phyloP scores from a whole-genome alignment of 2,797 vertebrate genomes.

The Hybognathus amarus region DNA sequence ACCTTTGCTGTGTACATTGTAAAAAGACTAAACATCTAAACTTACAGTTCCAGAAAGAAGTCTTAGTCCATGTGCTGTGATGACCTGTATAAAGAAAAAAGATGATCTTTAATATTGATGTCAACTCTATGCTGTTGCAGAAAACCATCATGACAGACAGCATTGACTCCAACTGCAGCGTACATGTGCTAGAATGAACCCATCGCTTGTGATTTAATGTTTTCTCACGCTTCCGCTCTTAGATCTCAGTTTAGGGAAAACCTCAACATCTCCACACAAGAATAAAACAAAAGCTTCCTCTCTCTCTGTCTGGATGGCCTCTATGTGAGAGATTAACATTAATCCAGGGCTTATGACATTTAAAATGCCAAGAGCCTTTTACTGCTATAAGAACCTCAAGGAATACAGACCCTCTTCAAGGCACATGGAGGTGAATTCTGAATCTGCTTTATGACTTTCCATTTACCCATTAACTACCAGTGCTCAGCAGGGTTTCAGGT shows the following conservation, averaged over 20 bases:
- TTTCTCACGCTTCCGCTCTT: not conserved
- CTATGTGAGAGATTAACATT: slow-evolving; percentile 34
- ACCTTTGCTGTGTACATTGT: not conserved
- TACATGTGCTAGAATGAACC: not conserved
- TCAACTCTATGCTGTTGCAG: not conserved
- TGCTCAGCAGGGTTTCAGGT: not conserved
- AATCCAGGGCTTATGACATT: slow-evolving; percentile 44
- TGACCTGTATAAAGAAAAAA: slow-evolving; percentile 69
- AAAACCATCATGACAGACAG: not conserved
- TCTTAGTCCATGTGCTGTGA: slow-evolving; percentile 81
- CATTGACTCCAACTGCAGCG: not conserved
- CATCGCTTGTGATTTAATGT: not conserved
- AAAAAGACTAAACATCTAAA: slow-evolving; percentile 27
- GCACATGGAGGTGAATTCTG: not conserved
- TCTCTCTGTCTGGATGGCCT: not conserved
- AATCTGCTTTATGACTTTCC: slow-evolving; percentile 1
- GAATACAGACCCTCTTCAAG: slow-evolving; percentile 8
- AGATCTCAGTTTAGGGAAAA: slow-evolving; percentile 7
- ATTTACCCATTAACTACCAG: slow-evolving; percentile 21
- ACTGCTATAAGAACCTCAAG: not conserved
- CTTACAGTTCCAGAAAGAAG: slow-evolving; percentile 78
- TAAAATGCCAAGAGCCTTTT: slow-evolving; percentile 14
- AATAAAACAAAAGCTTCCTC: not conserved
- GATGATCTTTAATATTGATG: not conserved
- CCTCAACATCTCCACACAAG: not conserved